Evolutionary conservation across 2,113 vertebrate genomes (phyloP), one percentile per base, ranked within the genome.

Genomic region (Brachyhypopomus occidentalis): DNA sequence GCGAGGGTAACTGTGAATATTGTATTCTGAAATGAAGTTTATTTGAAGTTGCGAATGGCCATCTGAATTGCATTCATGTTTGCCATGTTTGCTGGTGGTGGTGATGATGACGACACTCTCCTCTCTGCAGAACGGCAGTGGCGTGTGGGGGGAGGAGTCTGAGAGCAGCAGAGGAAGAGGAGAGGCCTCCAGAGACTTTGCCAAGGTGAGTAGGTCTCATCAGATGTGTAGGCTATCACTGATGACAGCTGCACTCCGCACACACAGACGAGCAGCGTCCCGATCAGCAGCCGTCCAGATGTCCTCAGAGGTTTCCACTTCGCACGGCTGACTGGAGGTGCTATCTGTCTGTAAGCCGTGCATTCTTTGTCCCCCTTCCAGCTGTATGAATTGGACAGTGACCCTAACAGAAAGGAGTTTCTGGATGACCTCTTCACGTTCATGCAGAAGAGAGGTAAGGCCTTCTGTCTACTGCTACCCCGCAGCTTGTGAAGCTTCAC

Each of bases 401-500:
- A 99, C 78, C 97, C 97, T 2, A 97, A 98, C 87, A 91, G 97
- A 81, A 99, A 98, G 36, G 96, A 96, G 73, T 99, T 99, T 92
- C 91, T 99, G 91, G 97, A 99, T 45, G 96, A 99, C 86, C 96
- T 99, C 41, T 99, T 99, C 87, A 82, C 96, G 82, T 99, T 98
- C 83, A 99, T 99, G 98, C 97, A 99, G 91, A 99, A 99, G 91
- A 94, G 97, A 91, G 97, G 97, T 98, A 88, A 79, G 88, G 52
- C 7, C 45, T 30, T 34, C 17, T 2, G 27, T n/a, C 2, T 8
- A 48, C 19, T 27, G 14, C 12, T n/a, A 17, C 8, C 45, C 45
- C 3, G 1, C 45, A 14, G 45, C 9, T 55, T 60, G 17, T 22
- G 20, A 19, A 23, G 0, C 34, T 38, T n/a, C 5, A 8, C 36